phyloP scores from a whole-genome alignment of 92 coral and sea anemone genomes.

The Siderastrea siderea region DNA sequence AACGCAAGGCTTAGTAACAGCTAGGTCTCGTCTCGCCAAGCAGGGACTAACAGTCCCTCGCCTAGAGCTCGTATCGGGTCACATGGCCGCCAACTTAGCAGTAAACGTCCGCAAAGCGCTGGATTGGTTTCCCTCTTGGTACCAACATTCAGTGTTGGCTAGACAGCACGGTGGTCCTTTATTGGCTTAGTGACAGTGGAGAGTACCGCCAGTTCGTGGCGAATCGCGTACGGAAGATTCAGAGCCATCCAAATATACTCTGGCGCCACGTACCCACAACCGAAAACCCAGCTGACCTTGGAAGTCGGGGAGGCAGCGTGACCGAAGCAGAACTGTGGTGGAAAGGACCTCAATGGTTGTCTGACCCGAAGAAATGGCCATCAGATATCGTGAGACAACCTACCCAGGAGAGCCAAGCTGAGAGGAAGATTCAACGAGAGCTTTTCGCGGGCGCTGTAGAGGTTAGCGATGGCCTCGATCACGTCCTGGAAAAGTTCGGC shows the following conservation, averaged over 20 bases:
- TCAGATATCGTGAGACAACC: constrained; percentile 36
- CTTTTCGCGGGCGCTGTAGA: constrained; percentile 46
- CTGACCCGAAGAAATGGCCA: constrained; percentile 52
- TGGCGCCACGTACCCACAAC: constrained; percentile 67
- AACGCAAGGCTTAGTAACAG: constrained; percentile 39
- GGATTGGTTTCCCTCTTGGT: constrained; percentile 46
- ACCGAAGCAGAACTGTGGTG: constrained; percentile 45
- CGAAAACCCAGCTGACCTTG: constrained; percentile 63
- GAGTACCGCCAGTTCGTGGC: constrained; percentile 54
- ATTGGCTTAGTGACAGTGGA: constrained; percentile 30
- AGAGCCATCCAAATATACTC: constrained; percentile 9
- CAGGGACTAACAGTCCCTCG: constrained; percentile 59
- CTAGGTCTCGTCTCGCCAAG: constrained; percentile 17
- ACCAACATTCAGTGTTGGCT: constrained; percentile 41
- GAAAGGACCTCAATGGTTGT: constrained; percentile 55
- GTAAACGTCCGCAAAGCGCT: constrained; percentile 55
- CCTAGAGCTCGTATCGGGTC: background rate
- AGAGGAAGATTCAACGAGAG: constrained; percentile 43
- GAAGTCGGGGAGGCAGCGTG: constrained; percentile 61
- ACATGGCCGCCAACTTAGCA: constrained; percentile 76
- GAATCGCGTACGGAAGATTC: constrained; percentile 43
- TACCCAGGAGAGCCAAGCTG: constrained; percentile 34
- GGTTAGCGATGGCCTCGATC: constrained; percentile 11
- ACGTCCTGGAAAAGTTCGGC: constrained; percentile 25
- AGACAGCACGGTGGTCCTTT: constrained; percentile 12